A percentile compares a stretch with the other conserved stretches of the same genome.
These are phyloP conservation scores for Actinostola sp. DNA, from an alignment of 92 coral and sea anemone genomes.

Conservation along the genomic window DNA sequence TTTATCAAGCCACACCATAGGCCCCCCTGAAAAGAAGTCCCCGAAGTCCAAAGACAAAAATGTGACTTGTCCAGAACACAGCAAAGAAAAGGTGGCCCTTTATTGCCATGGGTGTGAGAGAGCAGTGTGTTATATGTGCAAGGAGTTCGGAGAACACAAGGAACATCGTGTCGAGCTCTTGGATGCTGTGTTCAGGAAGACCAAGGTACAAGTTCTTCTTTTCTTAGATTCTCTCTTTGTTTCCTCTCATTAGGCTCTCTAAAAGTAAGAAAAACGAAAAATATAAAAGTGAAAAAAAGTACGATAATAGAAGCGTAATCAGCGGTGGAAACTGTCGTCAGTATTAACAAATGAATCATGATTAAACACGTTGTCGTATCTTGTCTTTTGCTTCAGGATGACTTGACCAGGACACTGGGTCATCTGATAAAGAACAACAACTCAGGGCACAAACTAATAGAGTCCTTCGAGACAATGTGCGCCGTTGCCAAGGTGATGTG, in stretches of 20 bases:
- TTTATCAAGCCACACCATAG: slow-evolving; percentile 72
- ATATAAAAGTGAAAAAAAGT: background rate
- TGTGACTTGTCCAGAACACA: slow-evolving; percentile 64
- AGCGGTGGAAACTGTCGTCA: too few relatives aligned
- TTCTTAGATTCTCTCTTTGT: too few relatives aligned
- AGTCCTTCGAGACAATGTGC: slow-evolving; percentile 84
- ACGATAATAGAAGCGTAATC: background rate
- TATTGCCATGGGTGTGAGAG: slow-evolving; percentile 69
- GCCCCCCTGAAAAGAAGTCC: slow-evolving; percentile 71
- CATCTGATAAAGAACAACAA: slow-evolving; percentile 63
- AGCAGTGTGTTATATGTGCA: slow-evolving; percentile 81
- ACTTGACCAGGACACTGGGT: slow-evolving; percentile 55
- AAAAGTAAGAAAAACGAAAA: too few relatives aligned
- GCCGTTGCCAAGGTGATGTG: slow-evolving; percentile 75
- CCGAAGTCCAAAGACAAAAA: slow-evolving; percentile 61
- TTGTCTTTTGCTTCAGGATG: slow-evolving; percentile 48
- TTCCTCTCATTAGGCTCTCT: too few relatives aligned
- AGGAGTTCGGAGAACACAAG: slow-evolving; percentile 74
- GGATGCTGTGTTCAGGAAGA: slow-evolving; percentile 77
- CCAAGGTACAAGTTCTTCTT: slow-evolving; percentile 59
- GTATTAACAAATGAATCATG: too few relatives aligned
- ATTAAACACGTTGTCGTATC: background rate
- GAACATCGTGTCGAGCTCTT: slow-evolving; percentile 69
- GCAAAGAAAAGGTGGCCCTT: slow-evolving; percentile 65
- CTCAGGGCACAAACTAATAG: slow-evolving; percentile 68